Base-by-base conservation (phyloP, 2,113 vertebrate species). In the Zonotrichia leucophrys region DNA sequence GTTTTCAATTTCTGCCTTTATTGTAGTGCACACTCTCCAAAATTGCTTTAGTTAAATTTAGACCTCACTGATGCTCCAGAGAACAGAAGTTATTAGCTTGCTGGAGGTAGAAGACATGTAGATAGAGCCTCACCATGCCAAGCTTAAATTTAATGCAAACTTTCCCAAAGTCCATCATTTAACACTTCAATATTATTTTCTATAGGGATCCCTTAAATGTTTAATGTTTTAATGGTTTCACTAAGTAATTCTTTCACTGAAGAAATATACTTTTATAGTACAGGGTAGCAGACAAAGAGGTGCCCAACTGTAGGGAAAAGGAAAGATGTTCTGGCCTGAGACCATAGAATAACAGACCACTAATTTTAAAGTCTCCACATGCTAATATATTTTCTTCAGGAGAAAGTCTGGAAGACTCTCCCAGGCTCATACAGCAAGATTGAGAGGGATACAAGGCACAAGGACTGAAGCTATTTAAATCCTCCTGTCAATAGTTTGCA, bases 1-100 rank as follows among this genome's bases (percentile, higher is more conserved):
- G 41, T 31, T 80, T 95, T 82, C 44, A 78, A 68, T 66, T 89
- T 87, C 81, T 67, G 53, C 49, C 58, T 80, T 96, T 73, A 52
- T 7, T 92, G 55, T 68, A 74, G 41, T 37, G 87, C 47, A 72
- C 21, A 28, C 73, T 58, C 50, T 79, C 50, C 30, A 77, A 82
- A 91, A 84, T 42, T 83, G 47, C 77, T 70, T 83, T 55, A 88
- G 77, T 93, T 83, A 95, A 80, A 74, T 80, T 56, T 70, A 94
- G 46, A 82, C 41, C 44, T 91, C 74, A n/a, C 67, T 66, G 41
- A 62, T 85, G 72, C 80, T 90, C 58, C 50, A 68, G 73, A 81
- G 89, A 87, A 31, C 1, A 2, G 28, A 91, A 93, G 58, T 89
- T 93, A 88, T 64, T 78, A 87, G 47, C 31, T 93, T 89, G 67